These are phyloP conservation scores for Henicopernis longicauda DNA, from an alignment of 2,113 vertebrate species.

Conservation along the genomic window DNA sequence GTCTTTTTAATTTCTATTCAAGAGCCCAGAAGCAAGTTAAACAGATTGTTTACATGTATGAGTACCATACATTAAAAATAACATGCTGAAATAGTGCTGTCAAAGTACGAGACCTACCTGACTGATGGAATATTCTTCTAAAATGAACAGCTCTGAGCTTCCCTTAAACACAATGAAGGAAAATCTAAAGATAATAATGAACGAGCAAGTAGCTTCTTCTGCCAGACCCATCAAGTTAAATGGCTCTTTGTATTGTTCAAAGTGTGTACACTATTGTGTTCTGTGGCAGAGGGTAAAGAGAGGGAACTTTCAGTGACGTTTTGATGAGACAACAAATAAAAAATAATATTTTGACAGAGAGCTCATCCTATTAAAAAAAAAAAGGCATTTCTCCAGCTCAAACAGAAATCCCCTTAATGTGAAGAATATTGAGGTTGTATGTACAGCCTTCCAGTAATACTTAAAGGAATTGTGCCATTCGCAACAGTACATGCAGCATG, in stretches of 20 bases:
- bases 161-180: conserved; percentile 7
- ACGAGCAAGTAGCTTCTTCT: conserved; percentile 46
- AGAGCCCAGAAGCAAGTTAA: neutral
- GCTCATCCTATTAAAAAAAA: conserved; percentile 30
- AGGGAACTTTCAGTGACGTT: conserved; percentile 40
- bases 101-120: neutral
- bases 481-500: neutral
- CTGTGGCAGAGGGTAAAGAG: conserved; percentile 57
- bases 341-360: conserved; percentile 68
- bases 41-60: neutral
- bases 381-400: neutral
- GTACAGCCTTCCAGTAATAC: neutral
- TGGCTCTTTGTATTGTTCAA: conserved; percentile 40
- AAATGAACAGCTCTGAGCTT: neutral
- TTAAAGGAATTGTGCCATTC: neutral
- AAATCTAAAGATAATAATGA: conserved; percentile 36
- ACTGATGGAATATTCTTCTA: neutral
- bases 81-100: neutral
- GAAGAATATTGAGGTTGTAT: neutral
- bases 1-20: neutral
- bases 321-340: conserved; percentile 62
- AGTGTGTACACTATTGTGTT: conserved; percentile 20
- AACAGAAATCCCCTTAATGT: conserved; percentile 9
- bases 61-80: neutral
- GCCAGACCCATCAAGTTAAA: conserved; percentile 55